Base-by-base conservation (phyloP, 2,888 invertebrate genomes). In the Lamellibrachia satsuma region DNA sequence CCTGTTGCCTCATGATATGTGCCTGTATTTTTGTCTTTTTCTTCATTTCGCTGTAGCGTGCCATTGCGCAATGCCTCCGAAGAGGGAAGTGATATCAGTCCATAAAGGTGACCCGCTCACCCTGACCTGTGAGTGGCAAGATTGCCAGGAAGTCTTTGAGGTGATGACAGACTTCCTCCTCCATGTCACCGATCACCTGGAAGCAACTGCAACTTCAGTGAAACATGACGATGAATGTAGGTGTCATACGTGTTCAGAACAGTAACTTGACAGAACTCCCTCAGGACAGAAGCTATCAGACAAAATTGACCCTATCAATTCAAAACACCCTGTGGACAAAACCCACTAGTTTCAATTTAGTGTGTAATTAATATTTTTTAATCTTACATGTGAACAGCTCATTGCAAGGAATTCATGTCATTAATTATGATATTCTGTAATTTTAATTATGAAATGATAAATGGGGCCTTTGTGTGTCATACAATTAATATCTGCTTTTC, bases 101-200 rank as follows among this genome's bases (percentile, higher is more conserved):
- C 51, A 57, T 92, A 91, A 57, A 51, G 91, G 90, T 11, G 91
- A 93, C 52, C 90, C 91, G 11, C 93, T 94, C 55, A 91, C 75
- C 7, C 92, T 96, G 91, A 92, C 93, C 3, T 96, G 96, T 94
- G 96, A 96, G 94, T 96, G 96, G 96, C 93, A 92, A 8, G 94
- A 94, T 3, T 96, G 96, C 93, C 93, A 94, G 52, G 51, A 39
- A 52, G 92, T 93, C 39, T 95, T 94, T 90, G 93, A 93, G 0
- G 92, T 93, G 75, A 95, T 95, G 94, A 93, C 94, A 9, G 52
- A 90, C 11, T 95, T 95, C 90, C 92, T 95, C 8, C 52, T 93
- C 2, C 95, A 95, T 90, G 92, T 95, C 27, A 94, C 93, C 22
- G 91, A 93, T 51, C 95, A 95, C 93, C 92, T 95, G 22, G 55